Evolutionary conservation across 1,140 invertebrate species (phyloP), one percentile per base, ranked within the genome.

Genomic region (Maconellicoccus hirsutus): DNA sequence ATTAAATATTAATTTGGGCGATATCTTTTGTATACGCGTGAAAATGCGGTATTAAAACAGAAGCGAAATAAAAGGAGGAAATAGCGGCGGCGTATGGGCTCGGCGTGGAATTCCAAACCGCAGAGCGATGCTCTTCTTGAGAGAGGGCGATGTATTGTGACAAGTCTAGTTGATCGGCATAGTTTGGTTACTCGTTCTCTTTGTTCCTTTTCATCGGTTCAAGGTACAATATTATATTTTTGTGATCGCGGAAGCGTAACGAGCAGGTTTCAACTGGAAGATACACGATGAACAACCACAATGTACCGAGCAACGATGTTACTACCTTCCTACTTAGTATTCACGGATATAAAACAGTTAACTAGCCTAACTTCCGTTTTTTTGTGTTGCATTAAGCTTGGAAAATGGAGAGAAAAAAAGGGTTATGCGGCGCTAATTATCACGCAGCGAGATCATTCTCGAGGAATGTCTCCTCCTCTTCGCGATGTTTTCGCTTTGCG

Each of bases 151-250:
- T 33, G 29, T 52, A 52, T 52, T 52, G 42, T 52, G 42, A 52
- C 42, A 52, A 52, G 42, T 52, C 42, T 33, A 33, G n/a, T 52
- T 52, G 6, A 19, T 52, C 42, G 42, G 42, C n/a, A 16, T 52
- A 52, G 6, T 52, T 52, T 52, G 10, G 42, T 52, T 16, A 16
- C 42, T 52, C 2, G 42, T 52, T 52, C 42, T 52, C 42, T 52
- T 52, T 52, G 42, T 52, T 52, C 42, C 42, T 52, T 52, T 52
- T 52, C 42, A 52, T 52, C 42, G 42, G 16, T 52, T 52, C 42
- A 52, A 52, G 42, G 42, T 52, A 52, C 42, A 52, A 52, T 52
- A 52, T 52, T 52, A 52, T 52, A 52, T 52, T 52, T 52, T 52
- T 52, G 42, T 52, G 42, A 52, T 52, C 42, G 42, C 42, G 42